Conservation (phyloP, 2,888 invertebrate species). For the Apoda limacodes region DNA sequence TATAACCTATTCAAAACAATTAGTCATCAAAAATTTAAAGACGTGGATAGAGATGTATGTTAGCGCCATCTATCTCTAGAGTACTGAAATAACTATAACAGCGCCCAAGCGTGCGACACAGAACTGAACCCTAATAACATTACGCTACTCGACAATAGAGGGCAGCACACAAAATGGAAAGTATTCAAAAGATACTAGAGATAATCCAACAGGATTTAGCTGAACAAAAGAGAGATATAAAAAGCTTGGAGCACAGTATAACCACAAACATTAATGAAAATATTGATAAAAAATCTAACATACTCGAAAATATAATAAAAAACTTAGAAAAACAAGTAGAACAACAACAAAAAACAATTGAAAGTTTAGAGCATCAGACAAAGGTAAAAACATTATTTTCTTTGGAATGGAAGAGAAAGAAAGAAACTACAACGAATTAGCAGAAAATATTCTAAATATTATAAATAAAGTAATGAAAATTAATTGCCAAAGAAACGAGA, state of each 20-base stretch:
- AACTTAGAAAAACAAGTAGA: constrained; percentile 19
- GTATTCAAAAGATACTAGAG: not conserved
- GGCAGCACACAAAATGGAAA: not conserved
- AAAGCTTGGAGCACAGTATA: not conserved
- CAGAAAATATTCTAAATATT: constrained; percentile 7
- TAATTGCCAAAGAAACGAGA: constrained; percentile 12
- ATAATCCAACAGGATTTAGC: not conserved
- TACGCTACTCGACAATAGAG: not conserved
- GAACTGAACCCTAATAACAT: not conserved
- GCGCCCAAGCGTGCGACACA: not conserved
- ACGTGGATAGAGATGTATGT: too few relatives aligned
- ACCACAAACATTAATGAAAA: constrained; percentile 3
- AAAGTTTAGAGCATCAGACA: constrained; percentile 17
- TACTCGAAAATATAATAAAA: not conserved
- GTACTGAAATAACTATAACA: not conserved
- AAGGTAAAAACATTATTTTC: constrained; percentile 20
- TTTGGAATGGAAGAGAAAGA: constrained; percentile 20
- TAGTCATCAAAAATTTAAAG: not conserved
- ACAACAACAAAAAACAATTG: constrained; percentile 21
- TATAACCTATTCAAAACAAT: not conserved
- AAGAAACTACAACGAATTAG: constrained; percentile 11
- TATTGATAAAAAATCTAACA: not conserved
- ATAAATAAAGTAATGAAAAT: constrained; percentile 14
- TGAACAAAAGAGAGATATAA: not conserved
- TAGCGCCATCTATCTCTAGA: not conserved